Percentiles rank a stretch among this genome's conserved stretches.
Evolutionary conservation across 2,888 invertebrate species (phyloP).

Genomic region (Synanthedon formicaeformis): DNA sequence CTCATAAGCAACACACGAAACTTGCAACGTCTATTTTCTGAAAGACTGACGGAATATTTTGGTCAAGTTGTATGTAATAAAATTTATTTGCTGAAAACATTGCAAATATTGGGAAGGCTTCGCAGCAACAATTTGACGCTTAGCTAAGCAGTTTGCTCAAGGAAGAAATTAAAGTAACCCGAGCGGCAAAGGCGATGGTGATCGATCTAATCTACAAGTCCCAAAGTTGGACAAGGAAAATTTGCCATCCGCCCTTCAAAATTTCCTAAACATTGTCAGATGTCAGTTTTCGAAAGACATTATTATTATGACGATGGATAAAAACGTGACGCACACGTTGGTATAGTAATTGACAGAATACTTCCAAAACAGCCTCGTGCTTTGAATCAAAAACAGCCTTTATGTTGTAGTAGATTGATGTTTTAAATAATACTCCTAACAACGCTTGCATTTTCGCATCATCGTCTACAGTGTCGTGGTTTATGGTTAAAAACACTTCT

Average conservation of each 20-base stretch:
- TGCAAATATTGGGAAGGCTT: neutral
- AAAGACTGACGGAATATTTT: neutral
- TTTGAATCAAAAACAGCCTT: no score
- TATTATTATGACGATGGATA: neutral
- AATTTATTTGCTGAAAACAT: neutral
- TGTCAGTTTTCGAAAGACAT: neutral
- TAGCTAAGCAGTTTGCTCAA: constrained; percentile 25
- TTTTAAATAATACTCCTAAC: no score
- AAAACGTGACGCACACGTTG: no score
- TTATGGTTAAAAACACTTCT: no score
- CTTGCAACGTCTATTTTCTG: neutral
- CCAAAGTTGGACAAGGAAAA: neutral
- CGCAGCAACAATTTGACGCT: constrained; percentile 27
- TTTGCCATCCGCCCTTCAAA: neutral
- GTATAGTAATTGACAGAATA: no score
- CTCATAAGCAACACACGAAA: neutral
- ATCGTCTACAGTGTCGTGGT: no score
- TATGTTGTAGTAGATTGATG: no score
- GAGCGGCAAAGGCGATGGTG: constrained; percentile 24
- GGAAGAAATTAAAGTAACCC: constrained; percentile 35
- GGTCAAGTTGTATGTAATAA: neutral
- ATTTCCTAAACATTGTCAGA: neutral
- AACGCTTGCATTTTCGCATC: no score
- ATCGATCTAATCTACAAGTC: constrained; percentile 6
- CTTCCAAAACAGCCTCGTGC: no score